Percentiles rank a stretch among this genome's conserved stretches.
Conservation (phyloP, 2,888 invertebrate species). For the Caenorhabditis zanzibari region DNA sequence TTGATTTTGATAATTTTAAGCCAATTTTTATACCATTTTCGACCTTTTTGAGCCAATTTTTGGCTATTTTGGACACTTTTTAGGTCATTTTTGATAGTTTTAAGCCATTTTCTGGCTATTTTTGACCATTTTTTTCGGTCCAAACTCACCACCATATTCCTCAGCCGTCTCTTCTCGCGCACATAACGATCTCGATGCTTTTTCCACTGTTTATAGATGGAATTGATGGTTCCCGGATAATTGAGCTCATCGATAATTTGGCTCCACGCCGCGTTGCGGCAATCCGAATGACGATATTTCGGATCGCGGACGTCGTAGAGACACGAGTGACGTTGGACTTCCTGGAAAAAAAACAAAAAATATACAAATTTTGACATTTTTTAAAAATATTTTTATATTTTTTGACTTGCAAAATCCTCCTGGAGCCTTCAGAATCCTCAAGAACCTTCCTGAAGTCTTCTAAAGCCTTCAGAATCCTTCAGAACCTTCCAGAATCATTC, state of each 20-base stretch:
- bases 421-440: too few relatives aligned
- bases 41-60: neutral
- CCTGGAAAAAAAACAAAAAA: slow-evolving; percentile 9
- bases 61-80: neutral
- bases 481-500: too few relatives aligned
- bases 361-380: too few relatives aligned
- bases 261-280: slow-evolving; percentile 75
- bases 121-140: neutral
- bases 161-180: slow-evolving; percentile 76
- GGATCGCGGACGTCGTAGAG: slow-evolving; percentile 77
- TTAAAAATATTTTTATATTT: too few relatives aligned
- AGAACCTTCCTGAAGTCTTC: too few relatives aligned
- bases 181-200: slow-evolving; percentile 81
- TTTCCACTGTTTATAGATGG: slow-evolving; percentile 82
- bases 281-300: slow-evolving; percentile 77
- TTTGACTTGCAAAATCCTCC: too few relatives aligned
- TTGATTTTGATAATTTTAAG: too few relatives aligned
- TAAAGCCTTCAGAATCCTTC: too few relatives aligned
- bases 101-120: neutral
- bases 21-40: too few relatives aligned
- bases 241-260: slow-evolving; percentile 73
- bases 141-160: slow-evolving; percentile 7
- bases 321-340: slow-evolving; percentile 75
- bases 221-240: slow-evolving; percentile 70
- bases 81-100: neutral